These are phyloP conservation scores for Copidosoma aretas DNA, from an alignment of 2,888 invertebrate species.

Conservation along the genomic window DNA sequence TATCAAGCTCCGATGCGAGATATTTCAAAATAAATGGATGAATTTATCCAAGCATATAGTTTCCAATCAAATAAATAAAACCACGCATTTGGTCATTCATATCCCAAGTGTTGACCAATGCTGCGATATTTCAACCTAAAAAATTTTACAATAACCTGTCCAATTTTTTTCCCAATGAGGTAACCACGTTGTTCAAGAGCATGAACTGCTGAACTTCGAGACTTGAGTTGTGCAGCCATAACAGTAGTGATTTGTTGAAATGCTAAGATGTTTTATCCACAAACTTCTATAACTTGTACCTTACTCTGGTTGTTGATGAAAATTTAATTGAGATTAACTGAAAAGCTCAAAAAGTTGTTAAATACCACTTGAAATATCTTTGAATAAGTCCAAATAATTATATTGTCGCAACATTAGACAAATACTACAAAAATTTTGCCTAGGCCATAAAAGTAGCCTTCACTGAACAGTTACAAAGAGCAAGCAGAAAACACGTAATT, in stretches of 20 bases:
- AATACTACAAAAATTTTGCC: slow-evolving; percentile 40
- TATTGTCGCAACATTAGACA: slow-evolving; percentile 26
- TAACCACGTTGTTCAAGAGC: slow-evolving; percentile 86
- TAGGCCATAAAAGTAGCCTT: slow-evolving; percentile 35
- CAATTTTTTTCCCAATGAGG: slow-evolving; percentile 84
- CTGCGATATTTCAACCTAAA: no score
- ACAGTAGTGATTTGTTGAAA: slow-evolving; percentile 53
- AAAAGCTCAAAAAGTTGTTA: slow-evolving; percentile 24
- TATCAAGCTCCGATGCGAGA: no score
- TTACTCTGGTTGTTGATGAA: slow-evolving; percentile 3
- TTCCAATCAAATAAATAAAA: no score
- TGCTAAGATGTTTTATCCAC: slow-evolving; percentile 29
- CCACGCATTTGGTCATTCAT: no score
- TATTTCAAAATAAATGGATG: no score
- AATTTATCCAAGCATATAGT: no score
- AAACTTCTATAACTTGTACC: slow-evolving; percentile 30
- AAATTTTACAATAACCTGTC: slow-evolving; percentile 63
- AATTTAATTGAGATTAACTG: slow-evolving; percentile 25
- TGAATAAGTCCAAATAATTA: slow-evolving; percentile 30
- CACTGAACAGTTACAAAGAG: slow-evolving; percentile 33
- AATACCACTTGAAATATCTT: slow-evolving; percentile 30
- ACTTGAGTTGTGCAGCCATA: slow-evolving; percentile 77
- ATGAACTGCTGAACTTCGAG: slow-evolving; percentile 83
- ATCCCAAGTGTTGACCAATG: no score
- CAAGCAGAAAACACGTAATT: slow-evolving; percentile 30